Evolutionary conservation across 2,888 invertebrate species (phyloP), one percentile per base, ranked within the genome.

Genomic region (Lepetodrilus schrolli): DNA sequence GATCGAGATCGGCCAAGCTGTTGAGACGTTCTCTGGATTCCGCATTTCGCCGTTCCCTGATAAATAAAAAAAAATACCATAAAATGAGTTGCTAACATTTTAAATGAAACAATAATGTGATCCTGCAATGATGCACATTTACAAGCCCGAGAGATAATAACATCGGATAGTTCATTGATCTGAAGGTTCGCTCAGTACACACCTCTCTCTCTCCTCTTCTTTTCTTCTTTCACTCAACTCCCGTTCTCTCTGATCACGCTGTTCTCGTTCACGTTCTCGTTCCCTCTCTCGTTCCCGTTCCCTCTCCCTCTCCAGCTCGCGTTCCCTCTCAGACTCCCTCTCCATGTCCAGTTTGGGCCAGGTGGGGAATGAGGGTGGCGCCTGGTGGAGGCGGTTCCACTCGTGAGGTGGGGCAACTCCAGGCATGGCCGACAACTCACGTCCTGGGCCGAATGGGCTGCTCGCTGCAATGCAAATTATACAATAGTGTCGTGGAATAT

Each of bases 281-380:
- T 78, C 78, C 76, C 75, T 71, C 47, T 79, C 77, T 26, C 76
- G 43, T 65, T 80, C 80, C 51, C 74, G 68, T 71, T 79, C 79
- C 37, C 74, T 43, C 72, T 74, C 70, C 68, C 78, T 43, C 48
- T 73, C 66, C 13, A 76, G 37, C 68, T 76, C 77, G 21, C 76
- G 26, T 68, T 78, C 72, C 78, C 82, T 50, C 79, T 78, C 75
- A 81, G 83, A 38, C 81, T 78, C 72, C 80, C 83, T 77, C 8
- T 78, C 74, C 48, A 80, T 75, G 36, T 83, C 80, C 13, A 82
- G 75, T 79, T 84, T 85, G 5, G 85, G 79, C 82, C 83, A 82
- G 23, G 84, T 71, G 7, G 86, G 86, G 78, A 88, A 88, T 48
- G 87, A 85, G 34, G 88, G 84, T 4, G 89, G 87, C n/a, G 88